Base-by-base conservation (phyloP, 23 tunicate genomes). In the Clavelina lepadiformis region DNA sequence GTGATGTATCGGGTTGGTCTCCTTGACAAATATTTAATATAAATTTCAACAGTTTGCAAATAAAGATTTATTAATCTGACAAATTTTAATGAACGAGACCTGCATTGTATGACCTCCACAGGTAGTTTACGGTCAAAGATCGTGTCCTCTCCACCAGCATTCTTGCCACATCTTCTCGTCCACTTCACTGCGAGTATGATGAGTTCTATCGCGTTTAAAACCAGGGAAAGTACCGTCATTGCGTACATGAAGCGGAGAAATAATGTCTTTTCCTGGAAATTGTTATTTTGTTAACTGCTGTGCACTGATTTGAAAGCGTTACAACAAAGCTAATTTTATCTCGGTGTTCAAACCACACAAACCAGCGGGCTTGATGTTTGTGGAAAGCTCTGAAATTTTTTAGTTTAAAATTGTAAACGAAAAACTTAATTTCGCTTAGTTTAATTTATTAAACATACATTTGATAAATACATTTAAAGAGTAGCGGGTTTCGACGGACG, bases 241-340 rank as follows among this genome's bases (percentile, higher is more conserved):
- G 67, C 72, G 61, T 80, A 80, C 86, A 80, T 80, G 58, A 71
- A 80, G 3, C 51, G 63, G 0, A 80, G 71, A 70, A 80, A 80
- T 2, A 71, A 33, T 0, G 86, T 80, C 38, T 80, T 80, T 51
- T 80, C 86, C 86, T 80, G 56, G 11, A 23, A 58, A 46, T n/a
- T n/a, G n/a, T n/a, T n/a, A n/a, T n/a, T n/a, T n/a, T n/a, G n/a
- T n/a, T n/a, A n/a, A n/a, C n/a, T n/a, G n/a, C n/a, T n/a, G n/a
- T n/a, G n/a, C n/a, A n/a, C n/a, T n/a, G n/a, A n/a, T n/a, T n/a
- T n/a, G n/a, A n/a, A n/a, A n/a, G n/a, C n/a, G n/a, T n/a, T n/a
- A n/a, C n/a, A n/a, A n/a, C n/a, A n/a, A n/a, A n/a, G n/a, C n/a
- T n/a, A n/a, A n/a, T n/a, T n/a, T n/a, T n/a, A n/a, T n/a, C n/a